Conservation (phyloP, 2,797 vertebrate genomes). For the Notoglanidium macrostoma region DNA sequence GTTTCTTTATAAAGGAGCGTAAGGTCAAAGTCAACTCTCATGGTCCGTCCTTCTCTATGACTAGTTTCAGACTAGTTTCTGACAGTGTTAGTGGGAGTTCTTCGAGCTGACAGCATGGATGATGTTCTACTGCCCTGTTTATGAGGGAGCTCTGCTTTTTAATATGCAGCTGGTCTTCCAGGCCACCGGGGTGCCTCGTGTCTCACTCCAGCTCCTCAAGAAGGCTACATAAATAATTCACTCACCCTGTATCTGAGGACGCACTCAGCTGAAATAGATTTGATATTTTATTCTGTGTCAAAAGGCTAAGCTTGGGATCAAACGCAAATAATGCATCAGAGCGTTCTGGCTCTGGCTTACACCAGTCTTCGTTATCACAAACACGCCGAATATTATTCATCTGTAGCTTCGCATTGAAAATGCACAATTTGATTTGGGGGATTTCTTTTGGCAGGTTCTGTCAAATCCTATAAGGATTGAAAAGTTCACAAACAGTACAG, state of each 20-base stretch:
- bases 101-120: neutral
- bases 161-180: slow-evolving; percentile 58
- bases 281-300: slow-evolving; percentile 77
- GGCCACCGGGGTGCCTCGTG: slow-evolving; percentile 63
- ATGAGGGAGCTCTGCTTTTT: slow-evolving; percentile 41
- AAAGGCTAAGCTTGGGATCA: slow-evolving; percentile 71
- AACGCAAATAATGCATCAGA: slow-evolving; percentile 16
- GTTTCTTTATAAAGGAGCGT: neutral
- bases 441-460: slow-evolving; percentile 8
- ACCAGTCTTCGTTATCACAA: neutral
- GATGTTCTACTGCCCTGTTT: slow-evolving; percentile 25
- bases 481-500: neutral
- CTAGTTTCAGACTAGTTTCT: slow-evolving; percentile 7
- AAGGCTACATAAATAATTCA: slow-evolving; percentile 78
- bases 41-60: slow-evolving; percentile 23
- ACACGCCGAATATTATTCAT: neutral
- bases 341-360: neutral
- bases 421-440: neutral
- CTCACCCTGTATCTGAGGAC: slow-evolving; percentile 62
- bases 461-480: slow-evolving; percentile 11
- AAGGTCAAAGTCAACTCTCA: slow-evolving; percentile 5
- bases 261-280: slow-evolving; percentile 66
- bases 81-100: slow-evolving; percentile 28
- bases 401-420: neutral
- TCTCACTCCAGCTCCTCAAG: slow-evolving; percentile 69